Base-by-base conservation (phyloP, 1,140 invertebrate genomes). In the Apocrypta bakeri region DNA sequence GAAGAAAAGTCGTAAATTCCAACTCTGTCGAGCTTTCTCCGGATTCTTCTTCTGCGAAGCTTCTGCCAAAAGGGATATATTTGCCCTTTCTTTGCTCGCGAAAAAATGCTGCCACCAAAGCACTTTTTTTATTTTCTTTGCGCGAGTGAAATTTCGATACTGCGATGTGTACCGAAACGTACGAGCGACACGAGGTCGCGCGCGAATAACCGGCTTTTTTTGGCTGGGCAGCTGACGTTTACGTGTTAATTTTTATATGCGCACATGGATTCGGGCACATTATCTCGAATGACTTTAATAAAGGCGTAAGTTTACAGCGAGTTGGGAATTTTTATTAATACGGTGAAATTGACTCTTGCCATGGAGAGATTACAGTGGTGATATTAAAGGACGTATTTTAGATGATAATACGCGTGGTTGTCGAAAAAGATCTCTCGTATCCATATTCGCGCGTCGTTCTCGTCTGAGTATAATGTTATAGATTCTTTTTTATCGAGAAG, bases 201-300 rank as follows among this genome's bases (percentile, higher is more conserved):
- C 24, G 17, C n/a, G 33, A 79, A 63, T 27, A 77, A n/a, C 33
- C 61, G 72, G 71, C 69, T 64, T 31, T 63, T 8, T 31, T 27
- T n/a, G 68, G 6, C 0, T 17, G 21, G 24, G 68, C 68, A 29
- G 68, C 40, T 37, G 69, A 80, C 79, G 48, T 80, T 75, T 75
- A 75, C 79, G 72, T 81, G 72, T 81, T 81, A 81, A 81, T 75
- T 75, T 81, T 81, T 75, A 75, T 73, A 29, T 2, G n/a, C 24
- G 7, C 4, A 37, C 66, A 12, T 2, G 33, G 31, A 31, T 29
- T 40, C 7, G 40, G 29, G 9, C n/a, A 40, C 66, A 79, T 79
- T 72, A 79, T 79, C 68, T 29, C 42, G 29, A 80, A 80, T 73
- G 69, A 40, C 25, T 64, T 75, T 75, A 81, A 81, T 81, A 81